These are phyloP conservation scores for Myotis pilosus DNA, from an alignment of 2,797 vertebrate species.

Conservation along the genomic window DNA sequence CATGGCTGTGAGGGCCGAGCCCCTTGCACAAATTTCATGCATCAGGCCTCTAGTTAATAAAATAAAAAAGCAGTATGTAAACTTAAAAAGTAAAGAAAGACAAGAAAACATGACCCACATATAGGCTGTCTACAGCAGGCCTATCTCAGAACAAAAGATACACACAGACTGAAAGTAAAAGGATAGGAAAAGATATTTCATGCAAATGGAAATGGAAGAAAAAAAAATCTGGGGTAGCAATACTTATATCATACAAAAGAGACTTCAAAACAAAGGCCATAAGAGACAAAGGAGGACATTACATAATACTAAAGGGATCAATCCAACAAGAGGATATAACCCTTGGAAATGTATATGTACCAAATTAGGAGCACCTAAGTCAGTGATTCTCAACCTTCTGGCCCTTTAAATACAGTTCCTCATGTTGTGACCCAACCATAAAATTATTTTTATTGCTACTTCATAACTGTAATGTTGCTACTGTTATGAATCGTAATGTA, in stretches of 20 bases:
- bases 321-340: background rate
- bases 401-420: no score
- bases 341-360: background rate
- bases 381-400: no score
- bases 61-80: background rate
- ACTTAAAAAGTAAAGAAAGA: background rate
- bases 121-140: background rate
- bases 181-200: background rate
- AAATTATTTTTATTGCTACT: no score
- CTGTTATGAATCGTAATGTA: no score
- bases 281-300: background rate
- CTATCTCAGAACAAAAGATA: background rate
- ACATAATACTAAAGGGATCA: background rate
- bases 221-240: background rate
- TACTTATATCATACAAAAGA: background rate
- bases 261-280: background rate
- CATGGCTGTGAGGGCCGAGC: no score
- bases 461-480: no score
- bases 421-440: no score
- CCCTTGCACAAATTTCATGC: no score
- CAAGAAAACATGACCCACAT: background rate
- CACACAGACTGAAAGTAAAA: background rate
- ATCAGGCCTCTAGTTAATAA: background rate
- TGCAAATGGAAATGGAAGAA: background rate
- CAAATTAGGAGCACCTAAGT: background rate